Percentiles rank a stretch among this genome's conserved stretches.
These are phyloP conservation scores for Invenusta paracnida DNA, from an alignment of 2,888 invertebrate genomes.

Conservation along the genomic window DNA sequence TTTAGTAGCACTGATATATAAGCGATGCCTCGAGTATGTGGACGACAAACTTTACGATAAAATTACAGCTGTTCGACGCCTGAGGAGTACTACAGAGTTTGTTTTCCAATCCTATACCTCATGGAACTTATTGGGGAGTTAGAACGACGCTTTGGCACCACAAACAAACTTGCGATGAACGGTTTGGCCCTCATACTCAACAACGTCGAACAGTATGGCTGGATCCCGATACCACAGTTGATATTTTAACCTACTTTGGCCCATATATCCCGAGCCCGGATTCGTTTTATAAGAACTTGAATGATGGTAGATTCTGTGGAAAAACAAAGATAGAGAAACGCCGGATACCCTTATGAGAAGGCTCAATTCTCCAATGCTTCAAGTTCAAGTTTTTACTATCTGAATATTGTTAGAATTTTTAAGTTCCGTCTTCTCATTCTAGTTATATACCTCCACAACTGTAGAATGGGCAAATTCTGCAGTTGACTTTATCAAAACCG, in stretches of 20 bases:
- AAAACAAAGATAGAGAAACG: background rate
- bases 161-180: background rate
- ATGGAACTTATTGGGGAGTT: background rate
- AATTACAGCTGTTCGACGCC: too few relatives aligned
- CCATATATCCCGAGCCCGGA: background rate
- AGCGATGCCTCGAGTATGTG: background rate
- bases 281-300: background rate
- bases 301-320: background rate
- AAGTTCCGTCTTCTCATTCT: background rate
- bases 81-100: background rate
- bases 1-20: background rate
- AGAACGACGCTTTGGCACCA: background rate
- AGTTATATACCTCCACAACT: background rate
- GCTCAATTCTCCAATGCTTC: background rate
- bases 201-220: background rate
- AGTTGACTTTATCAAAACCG: background rate
- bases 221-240: background rate
- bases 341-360: too few relatives aligned
- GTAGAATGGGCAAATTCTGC: background rate
- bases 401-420: background rate
- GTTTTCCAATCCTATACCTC: background rate
- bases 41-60: background rate
- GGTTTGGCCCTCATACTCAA: background rate
- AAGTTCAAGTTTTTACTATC: background rate
- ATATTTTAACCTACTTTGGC: background rate